Percentiles rank a stretch among this genome's conserved stretches.
Conservation (phyloP, 2,113 vertebrate species). For the Zosterops pallidus region DNA sequence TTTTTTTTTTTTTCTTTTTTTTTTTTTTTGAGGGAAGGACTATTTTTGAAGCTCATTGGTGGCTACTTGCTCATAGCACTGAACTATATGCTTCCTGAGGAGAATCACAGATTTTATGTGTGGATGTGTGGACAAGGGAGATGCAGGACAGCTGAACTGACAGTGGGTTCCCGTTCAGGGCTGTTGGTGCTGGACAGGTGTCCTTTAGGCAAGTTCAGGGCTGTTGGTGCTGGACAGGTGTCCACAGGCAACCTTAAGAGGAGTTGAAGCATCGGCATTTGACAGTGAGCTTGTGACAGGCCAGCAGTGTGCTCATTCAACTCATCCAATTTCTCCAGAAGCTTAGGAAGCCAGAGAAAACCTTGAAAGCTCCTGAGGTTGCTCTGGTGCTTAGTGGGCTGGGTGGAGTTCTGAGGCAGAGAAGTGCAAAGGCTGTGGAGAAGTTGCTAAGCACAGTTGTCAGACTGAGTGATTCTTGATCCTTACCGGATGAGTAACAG, state of each 20-base stretch:
- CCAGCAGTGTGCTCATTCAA: neutral
- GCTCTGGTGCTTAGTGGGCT: neutral
- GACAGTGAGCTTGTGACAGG: neutral
- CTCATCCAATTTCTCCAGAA: neutral
- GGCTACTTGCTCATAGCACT: neutral
- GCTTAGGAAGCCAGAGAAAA: neutral
- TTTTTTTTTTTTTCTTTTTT: neutral
- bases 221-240: fast-evolving
- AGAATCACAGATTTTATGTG: neutral
- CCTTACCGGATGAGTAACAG: neutral
- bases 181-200: fast-evolving
- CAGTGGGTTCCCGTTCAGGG: neutral
- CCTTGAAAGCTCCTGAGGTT: neutral
- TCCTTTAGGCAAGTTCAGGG: neutral
- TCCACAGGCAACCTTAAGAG: neutral
- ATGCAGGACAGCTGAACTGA: neutral
- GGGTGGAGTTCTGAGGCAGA: neutral
- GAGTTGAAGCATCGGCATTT: neutral
- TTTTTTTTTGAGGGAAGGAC: neutral
- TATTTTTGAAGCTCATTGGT: neutral
- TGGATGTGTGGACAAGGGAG: neutral
- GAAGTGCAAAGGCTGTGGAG: neutral
- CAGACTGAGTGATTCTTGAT: neutral
- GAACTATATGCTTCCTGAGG: neutral
- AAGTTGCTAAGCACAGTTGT: neutral